Percentiles rank a stretch among this genome's conserved stretches.
phyloP scores from a whole-genome alignment of 2,113 vertebrate genomes.

The Peromyscus maniculatus region DNA sequence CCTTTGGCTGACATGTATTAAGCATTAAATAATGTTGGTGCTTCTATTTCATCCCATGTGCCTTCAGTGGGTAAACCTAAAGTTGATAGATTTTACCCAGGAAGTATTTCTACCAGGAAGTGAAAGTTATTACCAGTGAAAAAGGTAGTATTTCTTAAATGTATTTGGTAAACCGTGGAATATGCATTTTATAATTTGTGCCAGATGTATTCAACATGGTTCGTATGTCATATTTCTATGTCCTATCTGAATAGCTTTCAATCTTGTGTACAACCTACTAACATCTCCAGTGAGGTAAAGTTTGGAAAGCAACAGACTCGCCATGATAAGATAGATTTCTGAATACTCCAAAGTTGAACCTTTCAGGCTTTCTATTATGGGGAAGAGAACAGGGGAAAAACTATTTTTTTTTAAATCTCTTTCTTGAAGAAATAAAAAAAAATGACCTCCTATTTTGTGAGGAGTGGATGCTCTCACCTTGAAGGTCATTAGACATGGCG shows the following conservation, averaged over 20 bases:
- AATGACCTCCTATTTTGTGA: background rate
- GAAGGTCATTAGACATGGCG: background rate
- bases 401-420: background rate
- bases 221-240: background rate
- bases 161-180: background rate
- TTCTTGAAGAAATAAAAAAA: background rate
- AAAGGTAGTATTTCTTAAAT: background rate
- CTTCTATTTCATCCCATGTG: constrained; percentile 22
- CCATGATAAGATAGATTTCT: background rate
- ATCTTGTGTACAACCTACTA: background rate
- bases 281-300: background rate
- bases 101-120: constrained; percentile 22
- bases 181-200: background rate
- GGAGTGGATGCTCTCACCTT: background rate
- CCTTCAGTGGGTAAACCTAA: constrained; percentile 6
- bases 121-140: background rate
- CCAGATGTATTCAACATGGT: background rate
- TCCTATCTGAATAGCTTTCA: background rate
- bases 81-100: background rate
- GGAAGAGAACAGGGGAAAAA: background rate
- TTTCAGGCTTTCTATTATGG: background rate
- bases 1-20: background rate
- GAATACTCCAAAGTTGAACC: background rate
- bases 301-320: background rate
- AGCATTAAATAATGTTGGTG: background rate